Conservation (phyloP, 2,888 invertebrate species). For the Apotomis betuletana region DNA sequence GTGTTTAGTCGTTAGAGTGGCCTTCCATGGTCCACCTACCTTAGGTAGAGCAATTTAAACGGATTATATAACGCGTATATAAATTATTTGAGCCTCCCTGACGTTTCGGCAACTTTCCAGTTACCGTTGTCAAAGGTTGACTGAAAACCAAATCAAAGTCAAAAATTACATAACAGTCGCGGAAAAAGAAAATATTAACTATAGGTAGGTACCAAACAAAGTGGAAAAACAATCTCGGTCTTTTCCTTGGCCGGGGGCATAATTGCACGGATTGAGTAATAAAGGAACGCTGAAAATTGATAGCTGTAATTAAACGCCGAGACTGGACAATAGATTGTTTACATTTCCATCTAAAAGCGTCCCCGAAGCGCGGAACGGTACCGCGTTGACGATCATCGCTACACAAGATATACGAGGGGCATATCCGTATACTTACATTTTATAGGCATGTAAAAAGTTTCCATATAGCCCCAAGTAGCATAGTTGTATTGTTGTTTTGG, state of each 20-base stretch:
- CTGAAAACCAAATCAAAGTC: too few relatives aligned
- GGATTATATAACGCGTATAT: too few relatives aligned
- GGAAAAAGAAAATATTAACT: background rate
- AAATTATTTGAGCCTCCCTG: too few relatives aligned
- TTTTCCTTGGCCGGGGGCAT: background rate
- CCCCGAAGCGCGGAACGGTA: background rate
- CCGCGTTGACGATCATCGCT: background rate
- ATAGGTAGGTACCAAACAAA: background rate
- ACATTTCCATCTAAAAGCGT: slow-evolving; percentile 34
- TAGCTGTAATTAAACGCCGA: slow-evolving; percentile 52
- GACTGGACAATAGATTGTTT: slow-evolving; percentile 50
- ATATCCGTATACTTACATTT: background rate
- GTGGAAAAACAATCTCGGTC: background rate
- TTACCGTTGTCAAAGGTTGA: too few relatives aligned
- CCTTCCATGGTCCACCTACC: too few relatives aligned
- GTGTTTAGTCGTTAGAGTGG: too few relatives aligned
- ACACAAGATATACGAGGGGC: background rate
- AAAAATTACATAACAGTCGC: too few relatives aligned
- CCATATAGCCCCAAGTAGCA: too few relatives aligned
- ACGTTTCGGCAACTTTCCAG: too few relatives aligned
- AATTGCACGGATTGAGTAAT: slow-evolving; percentile 26
- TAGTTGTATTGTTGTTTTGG: too few relatives aligned
- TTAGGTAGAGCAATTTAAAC: too few relatives aligned
- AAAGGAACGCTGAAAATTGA: slow-evolving; percentile 47
- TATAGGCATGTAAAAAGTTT: too few relatives aligned